These are phyloP conservation scores for Euwallacea fornicatus DNA, from an alignment of 1,140 invertebrate species.

Conservation along the genomic window DNA sequence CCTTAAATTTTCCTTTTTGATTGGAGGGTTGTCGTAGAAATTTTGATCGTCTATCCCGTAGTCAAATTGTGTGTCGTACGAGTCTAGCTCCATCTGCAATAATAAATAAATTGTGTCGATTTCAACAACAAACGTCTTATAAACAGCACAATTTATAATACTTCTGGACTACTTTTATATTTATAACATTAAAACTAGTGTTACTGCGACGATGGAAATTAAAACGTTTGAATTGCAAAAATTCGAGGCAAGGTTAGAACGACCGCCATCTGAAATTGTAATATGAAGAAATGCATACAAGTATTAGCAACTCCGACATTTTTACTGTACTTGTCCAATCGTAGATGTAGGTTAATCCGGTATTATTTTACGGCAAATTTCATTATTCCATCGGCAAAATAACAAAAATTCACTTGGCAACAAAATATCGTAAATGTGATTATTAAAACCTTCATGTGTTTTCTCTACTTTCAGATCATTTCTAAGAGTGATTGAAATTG, in stretches of 20 bases:
- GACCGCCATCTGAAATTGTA: not conserved
- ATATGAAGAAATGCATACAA: not conserved
- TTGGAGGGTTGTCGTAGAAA: constrained; percentile 50
- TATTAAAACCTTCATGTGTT: too few species aligned
- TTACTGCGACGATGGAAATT: not conserved
- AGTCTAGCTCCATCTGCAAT: constrained; percentile 51
- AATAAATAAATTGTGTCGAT: not conserved
- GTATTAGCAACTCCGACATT: too few species aligned
- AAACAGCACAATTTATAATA: not conserved
- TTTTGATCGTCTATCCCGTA: constrained; percentile 49
- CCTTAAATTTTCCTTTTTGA: constrained; percentile 43
- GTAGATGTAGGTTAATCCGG: too few species aligned
- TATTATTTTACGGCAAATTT: too few species aligned
- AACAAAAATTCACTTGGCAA: too few species aligned
- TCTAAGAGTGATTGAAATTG: too few species aligned
- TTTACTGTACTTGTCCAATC: too few species aligned
- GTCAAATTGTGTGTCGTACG: constrained; percentile 46
- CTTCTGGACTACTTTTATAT: not conserved
- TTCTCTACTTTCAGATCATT: too few species aligned
- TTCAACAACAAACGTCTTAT: not conserved
- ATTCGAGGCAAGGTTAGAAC: not conserved
- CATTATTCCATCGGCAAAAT: too few species aligned
- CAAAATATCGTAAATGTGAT: too few species aligned
- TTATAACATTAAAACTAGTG: not conserved
- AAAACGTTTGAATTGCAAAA: not conserved